Base-by-base conservation (phyloP, 2,113 vertebrate genomes). In the Siniperca knerii region DNA sequence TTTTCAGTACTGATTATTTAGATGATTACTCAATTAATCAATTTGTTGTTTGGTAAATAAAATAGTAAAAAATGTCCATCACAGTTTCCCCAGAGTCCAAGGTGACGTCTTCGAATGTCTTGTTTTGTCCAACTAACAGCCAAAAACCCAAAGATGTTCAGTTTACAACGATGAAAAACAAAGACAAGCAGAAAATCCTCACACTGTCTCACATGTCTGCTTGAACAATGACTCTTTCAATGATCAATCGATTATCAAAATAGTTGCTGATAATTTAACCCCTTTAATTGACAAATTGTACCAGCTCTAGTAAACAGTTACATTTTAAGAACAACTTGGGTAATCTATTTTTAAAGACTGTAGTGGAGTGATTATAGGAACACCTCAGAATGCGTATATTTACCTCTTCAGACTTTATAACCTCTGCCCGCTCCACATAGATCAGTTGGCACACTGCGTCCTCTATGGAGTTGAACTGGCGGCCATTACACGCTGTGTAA, bases 401-500 rank as follows among this genome's bases (percentile, higher is more conserved):
- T 82, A 99, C 98, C 87, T 99, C 96, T 67, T 98, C 97, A 7
- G 98, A 99, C 92, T 97, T 98, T 78, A 99, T 95, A 62, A 99
- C 98, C 87, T 99, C 98, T 0, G 98, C 98, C 48, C 98, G 96
- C 79, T 99, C 98, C 92, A 99, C 98, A 0, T 99, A 99, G 2
- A 99, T 97, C 82, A 99, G 92, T 87, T 99, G 98, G 77, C 98
- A 99, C 44, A 99, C 97, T 0, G 98, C 98, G 35, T 99, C 98
- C 92, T 99, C 98, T 9, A 99, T 99, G 0, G 98, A 99, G 94
- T 99, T 99, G 92, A 99, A 99, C 93, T 97, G 98, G 25, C 96
- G 96, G 6, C 98, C 98, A 0, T 99, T 99, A 85, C 98, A 99
- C 0, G 96, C 94, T 67, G 97, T 96, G 72, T 98, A 99, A 83